Evolutionary conservation across 2,113 vertebrate genomes (phyloP).

Genomic region (Onychorhynchus coronatus): DNA sequence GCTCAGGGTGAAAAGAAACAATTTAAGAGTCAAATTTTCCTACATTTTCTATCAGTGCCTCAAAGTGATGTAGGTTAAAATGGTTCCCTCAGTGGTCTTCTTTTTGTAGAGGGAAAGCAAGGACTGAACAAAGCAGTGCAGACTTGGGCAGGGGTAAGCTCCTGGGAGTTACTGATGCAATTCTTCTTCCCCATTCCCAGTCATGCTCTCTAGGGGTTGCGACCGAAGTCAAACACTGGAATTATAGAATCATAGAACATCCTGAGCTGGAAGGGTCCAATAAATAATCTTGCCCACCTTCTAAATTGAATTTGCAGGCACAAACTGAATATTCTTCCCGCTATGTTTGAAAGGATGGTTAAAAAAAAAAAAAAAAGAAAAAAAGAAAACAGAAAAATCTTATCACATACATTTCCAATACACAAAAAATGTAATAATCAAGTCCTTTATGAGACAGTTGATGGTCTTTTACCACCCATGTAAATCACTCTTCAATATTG

Average conservation of each 20-base stretch:
- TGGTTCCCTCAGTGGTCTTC: not conserved
- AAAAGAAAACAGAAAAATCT: not conserved
- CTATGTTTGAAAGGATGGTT: not conserved
- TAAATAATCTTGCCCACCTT: not conserved
- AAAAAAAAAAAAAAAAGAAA: not conserved
- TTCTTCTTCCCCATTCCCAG: not conserved
- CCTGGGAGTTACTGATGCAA: not conserved
- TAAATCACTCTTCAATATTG: not conserved
- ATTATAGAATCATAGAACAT: not conserved
- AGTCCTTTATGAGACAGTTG: not conserved
- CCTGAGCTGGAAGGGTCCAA: not conserved
- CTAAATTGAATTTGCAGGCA: not conserved
- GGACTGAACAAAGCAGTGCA: not conserved
- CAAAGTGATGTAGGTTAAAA: rapidly evolving
- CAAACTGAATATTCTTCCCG: not conserved
- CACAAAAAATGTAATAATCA: not conserved
- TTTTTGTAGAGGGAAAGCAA: not conserved
- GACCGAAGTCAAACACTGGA: not conserved
- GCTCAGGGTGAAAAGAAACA: not conserved
- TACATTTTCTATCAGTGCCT: not conserved
- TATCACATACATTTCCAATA: not conserved
- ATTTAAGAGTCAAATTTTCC: not conserved
- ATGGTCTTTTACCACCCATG: not conserved
- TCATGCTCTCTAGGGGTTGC: not conserved
- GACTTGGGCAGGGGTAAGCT: not conserved